Evolutionary conservation across 2,888 invertebrate genomes (phyloP).

Genomic region (Polydesmus complanatus): DNA sequence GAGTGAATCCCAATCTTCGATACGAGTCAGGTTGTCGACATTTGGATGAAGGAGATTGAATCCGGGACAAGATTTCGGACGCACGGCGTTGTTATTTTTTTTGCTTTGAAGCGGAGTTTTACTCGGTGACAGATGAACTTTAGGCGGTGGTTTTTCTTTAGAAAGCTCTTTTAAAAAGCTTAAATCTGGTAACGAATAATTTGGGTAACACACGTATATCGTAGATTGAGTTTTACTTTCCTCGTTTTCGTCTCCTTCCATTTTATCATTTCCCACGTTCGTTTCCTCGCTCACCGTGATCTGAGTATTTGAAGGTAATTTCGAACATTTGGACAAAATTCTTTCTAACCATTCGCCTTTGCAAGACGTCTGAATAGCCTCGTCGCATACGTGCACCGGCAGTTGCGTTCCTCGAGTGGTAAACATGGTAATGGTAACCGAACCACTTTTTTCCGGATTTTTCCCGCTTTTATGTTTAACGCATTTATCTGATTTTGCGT

Average conservation of each 20-base stretch:
- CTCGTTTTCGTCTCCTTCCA: not conserved
- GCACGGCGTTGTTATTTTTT: slow-evolving; percentile 16
- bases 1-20: slow-evolving; percentile 86
- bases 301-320: no score
- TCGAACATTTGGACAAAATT: slow-evolving; percentile 1
- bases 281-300: not conserved
- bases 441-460: not conserved
- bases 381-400: slow-evolving; percentile 24
- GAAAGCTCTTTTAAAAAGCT: slow-evolving; percentile 51
- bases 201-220: slow-evolving; percentile 79
- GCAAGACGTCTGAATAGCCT: slow-evolving; percentile 24
- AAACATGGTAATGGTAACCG: slow-evolving; percentile 19
- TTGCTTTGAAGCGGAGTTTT: slow-evolving; percentile 27
- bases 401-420: slow-evolving; percentile 23
- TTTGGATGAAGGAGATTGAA: slow-evolving; percentile 41
- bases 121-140: slow-evolving; percentile 13
- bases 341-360: slow-evolving; percentile 11
- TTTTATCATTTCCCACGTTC: not conserved
- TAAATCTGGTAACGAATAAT: slow-evolving; percentile 75
- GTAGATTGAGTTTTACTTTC: slow-evolving; percentile 41
- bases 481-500: not conserved
- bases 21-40: slow-evolving; percentile 59
- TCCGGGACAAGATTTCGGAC: slow-evolving; percentile 55
- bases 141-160: slow-evolving; percentile 30
- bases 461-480: not conserved